Conservation (phyloP, 2,888 invertebrate genomes). For the Andrena bicolor region DNA sequence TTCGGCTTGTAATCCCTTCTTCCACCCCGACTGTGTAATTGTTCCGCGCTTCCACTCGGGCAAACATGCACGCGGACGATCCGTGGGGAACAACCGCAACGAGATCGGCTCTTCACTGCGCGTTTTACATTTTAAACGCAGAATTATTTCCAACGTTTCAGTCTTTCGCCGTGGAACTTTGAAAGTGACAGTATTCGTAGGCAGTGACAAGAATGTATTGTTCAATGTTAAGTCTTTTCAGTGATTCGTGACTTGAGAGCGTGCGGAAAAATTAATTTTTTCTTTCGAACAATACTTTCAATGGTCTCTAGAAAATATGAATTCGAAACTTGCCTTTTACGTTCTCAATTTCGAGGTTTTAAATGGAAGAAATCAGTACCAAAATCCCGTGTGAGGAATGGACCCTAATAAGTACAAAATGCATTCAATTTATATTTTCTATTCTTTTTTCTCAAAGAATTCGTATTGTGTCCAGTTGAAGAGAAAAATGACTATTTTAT, state of each 20-base stretch:
- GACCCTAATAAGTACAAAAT: background rate
- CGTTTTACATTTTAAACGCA: conserved; percentile 32
- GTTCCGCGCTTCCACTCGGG: conserved; percentile 30
- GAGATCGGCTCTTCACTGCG: conserved; percentile 39
- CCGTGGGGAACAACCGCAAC: conserved; percentile 38
- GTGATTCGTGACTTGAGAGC: too few species aligned
- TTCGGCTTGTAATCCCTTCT: conserved; percentile 49
- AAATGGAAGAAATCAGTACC: too few species aligned
- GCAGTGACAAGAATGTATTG: background rate
- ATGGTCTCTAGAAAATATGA: too few species aligned
- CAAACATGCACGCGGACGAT: conserved; percentile 29
- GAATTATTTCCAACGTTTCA: conserved; percentile 22
- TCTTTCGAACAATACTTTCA: too few species aligned
- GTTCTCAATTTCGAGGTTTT: too few species aligned
- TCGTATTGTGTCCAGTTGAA: background rate
- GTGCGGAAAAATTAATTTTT: too few species aligned
- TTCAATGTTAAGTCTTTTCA: too few species aligned
- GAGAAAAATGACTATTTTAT: conserved; percentile 5
- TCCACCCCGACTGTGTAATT: conserved; percentile 45
- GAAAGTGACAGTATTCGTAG: background rate
- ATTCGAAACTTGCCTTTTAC: too few species aligned
- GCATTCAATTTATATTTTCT: background rate
- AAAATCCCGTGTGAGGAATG: too few species aligned
- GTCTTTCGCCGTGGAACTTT: background rate
- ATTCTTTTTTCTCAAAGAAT: background rate